Evolutionary conservation across 2,888 invertebrate species (phyloP).

Genomic region (Apodemia zela): DNA sequence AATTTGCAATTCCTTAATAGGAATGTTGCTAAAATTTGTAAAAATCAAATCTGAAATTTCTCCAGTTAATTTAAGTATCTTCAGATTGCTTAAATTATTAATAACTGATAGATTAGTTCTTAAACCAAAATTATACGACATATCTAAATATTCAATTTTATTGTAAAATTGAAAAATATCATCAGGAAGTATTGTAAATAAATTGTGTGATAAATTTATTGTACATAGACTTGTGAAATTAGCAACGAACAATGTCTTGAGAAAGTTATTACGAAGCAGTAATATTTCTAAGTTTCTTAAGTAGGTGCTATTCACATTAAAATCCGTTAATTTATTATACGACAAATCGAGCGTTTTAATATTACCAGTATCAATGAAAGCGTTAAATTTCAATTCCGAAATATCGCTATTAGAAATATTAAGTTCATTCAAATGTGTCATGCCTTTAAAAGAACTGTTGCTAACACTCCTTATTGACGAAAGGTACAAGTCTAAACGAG

Average conservation of each 20-base stretch:
- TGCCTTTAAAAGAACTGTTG: background rate
- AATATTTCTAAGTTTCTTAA: background rate
- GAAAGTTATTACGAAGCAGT: background rate
- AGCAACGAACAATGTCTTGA: background rate
- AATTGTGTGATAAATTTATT: background rate
- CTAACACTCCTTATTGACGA: background rate
- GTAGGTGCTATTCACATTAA: background rate
- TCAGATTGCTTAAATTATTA: background rate
- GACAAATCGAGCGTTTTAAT: background rate
- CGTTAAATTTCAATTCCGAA: background rate
- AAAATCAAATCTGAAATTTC: background rate
- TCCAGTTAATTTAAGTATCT: background rate
- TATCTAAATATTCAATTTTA: background rate
- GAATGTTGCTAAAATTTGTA: background rate
- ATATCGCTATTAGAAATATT: background rate
- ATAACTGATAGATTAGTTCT: background rate
- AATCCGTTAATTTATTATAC: background rate
- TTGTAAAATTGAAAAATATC: background rate
- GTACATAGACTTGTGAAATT: background rate
- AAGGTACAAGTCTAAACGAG: background rate
- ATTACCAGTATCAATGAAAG: background rate
- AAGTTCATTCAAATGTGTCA: background rate
- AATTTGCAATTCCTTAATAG: background rate
- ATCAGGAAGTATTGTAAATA: background rate
- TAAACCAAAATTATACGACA: conserved; percentile 1